A percentile compares a stretch with the other conserved stretches of the same genome.
phyloP scores from a whole-genome alignment of 2,888 invertebrate genomes.

The Drosophila helvetica region DNA sequence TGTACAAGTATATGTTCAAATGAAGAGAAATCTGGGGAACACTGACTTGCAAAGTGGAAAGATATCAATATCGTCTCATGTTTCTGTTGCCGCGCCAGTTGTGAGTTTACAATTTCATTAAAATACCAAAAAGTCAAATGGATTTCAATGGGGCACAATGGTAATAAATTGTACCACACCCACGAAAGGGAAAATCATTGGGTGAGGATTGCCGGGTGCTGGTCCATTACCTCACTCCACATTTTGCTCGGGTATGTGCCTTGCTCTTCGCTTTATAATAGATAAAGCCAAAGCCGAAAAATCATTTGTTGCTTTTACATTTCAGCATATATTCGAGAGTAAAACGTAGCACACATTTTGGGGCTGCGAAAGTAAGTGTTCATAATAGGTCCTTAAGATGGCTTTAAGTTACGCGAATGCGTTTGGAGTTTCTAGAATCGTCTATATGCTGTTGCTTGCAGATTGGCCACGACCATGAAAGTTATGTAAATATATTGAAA shows the following conservation, averaged over 20 bases:
- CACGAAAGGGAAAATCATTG: background rate
- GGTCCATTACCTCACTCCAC: background rate
- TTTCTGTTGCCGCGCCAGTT: conserved; percentile 43
- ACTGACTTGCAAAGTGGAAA: conserved; percentile 7
- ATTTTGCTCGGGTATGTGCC: background rate
- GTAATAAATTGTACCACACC: conserved; percentile 27
- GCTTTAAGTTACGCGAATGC: too few species aligned
- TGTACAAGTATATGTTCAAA: background rate
- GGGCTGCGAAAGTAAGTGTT: too few species aligned
- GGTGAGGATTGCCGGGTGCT: background rate
- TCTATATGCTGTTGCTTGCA: background rate
- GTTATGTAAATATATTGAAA: background rate
- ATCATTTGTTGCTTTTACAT: background rate
- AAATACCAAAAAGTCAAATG: conserved; percentile 40
- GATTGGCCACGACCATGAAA: background rate
- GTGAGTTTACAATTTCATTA: conserved; percentile 55
- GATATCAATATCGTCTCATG: conserved; percentile 46
- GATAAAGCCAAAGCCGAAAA: background rate
- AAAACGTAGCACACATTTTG: too few species aligned
- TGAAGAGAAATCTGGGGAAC: background rate
- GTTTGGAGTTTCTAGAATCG: background rate
- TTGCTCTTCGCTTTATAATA: background rate
- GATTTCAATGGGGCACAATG: conserved; percentile 40
- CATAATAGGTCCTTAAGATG: too few species aligned
- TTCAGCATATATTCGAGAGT: background rate